Evolutionary conservation across 2,797 vertebrate genomes (phyloP).

Genomic region (Lacerta bilineata): DNA sequence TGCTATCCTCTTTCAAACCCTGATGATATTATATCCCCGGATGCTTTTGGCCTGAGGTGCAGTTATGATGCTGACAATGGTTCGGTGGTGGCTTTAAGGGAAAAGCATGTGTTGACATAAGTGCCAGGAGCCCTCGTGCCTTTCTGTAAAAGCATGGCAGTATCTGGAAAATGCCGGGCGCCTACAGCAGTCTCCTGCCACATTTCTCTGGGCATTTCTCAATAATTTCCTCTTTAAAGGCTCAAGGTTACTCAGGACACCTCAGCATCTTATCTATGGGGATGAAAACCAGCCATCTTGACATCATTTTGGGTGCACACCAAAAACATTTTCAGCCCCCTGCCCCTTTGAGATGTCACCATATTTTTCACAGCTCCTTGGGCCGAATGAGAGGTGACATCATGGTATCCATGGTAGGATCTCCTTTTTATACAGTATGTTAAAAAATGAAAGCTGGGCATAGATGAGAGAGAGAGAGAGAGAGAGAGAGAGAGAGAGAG

Average conservation of each 20-base stretch:
- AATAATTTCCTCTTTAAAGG: neutral
- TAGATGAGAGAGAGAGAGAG: too few species aligned
- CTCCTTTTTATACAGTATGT: neutral
- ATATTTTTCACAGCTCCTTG: neutral
- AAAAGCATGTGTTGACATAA: neutral
- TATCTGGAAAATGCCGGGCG: neutral
- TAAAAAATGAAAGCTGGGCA: neutral
- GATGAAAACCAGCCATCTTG: neutral
- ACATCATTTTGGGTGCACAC: neutral
- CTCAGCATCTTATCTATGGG: too few species aligned
- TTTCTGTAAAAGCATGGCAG: neutral
- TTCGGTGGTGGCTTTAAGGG: neutral
- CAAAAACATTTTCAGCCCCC: neutral
- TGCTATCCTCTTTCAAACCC: neutral
- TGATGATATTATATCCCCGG: neutral
- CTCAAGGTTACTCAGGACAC: neutral
- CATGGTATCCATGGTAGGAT: neutral
- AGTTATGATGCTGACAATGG: neutral
- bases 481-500: too few species aligned
- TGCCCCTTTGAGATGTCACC: neutral
- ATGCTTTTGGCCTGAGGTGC: slow-evolving; percentile 7
- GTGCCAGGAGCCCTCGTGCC: fast-evolving
- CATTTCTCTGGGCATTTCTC: neutral
- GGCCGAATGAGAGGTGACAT: neutral
- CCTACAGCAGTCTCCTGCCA: neutral